phyloP scores from a whole-genome alignment of 2,888 invertebrate species.

The Hololepta plana region DNA sequence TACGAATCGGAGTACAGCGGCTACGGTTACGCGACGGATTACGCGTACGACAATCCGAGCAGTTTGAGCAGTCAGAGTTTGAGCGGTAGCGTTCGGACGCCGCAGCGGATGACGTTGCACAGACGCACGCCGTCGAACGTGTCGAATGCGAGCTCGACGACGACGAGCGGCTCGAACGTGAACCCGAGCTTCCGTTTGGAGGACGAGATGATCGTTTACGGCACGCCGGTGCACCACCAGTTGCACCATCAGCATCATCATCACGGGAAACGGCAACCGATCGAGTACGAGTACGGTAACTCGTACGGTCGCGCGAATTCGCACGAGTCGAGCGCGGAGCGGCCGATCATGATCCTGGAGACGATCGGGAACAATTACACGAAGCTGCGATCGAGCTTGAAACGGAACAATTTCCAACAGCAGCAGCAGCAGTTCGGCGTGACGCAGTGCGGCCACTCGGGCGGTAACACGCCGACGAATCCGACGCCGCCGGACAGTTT shows the following conservation, averaged over 20 bases:
- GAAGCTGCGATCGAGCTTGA: conserved; percentile 60
- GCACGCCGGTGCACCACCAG: conserved; percentile 10
- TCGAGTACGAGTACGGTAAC: conserved; percentile 21
- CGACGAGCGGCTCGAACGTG: conserved; percentile 35
- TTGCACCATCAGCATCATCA: conserved; percentile 3
- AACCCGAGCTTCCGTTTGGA: conserved; percentile 45
- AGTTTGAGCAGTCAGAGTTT: conserved; percentile 28
- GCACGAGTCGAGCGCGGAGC: conserved; percentile 27
- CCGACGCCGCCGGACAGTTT: conserved; percentile 73
- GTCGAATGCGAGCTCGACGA: conserved; percentile 38
- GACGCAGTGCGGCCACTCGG: conserved; percentile 11
- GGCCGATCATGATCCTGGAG: conserved; percentile 45
- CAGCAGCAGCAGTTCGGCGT: no score
- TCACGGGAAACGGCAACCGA: conserved; percentile 13
- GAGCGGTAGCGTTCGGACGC: conserved; percentile 24
- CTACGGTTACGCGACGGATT: conserved; percentile 27
- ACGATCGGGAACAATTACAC: conserved; percentile 39
- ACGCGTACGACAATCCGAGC: conserved; percentile 39
- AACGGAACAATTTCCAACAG: conserved; percentile 40
- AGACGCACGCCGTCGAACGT: conserved; percentile 65
- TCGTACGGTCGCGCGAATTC: conserved; percentile 28
- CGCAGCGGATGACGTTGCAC: conserved; percentile 34
- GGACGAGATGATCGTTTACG: conserved; percentile 34
- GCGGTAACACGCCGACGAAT: conserved; percentile 50
- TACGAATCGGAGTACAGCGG: conserved; percentile 25